phyloP scores from a whole-genome alignment of 2,113 vertebrate species.

The Ctenodactylus gundi region DNA sequence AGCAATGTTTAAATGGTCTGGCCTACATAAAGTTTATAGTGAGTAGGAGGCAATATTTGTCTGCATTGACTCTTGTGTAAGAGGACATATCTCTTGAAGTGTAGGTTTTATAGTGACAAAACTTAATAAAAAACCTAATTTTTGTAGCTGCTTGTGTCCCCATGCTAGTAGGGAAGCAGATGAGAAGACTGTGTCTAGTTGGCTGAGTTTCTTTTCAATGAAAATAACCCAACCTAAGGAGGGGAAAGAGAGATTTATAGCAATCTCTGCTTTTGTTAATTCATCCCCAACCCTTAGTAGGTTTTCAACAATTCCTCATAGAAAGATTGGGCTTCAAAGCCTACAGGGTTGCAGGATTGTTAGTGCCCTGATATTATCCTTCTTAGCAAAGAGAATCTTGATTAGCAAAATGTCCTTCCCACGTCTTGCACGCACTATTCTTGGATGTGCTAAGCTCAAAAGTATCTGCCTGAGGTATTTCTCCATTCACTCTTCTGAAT shows the following conservation, averaged over 20 bases:
- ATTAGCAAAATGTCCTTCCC: not conserved
- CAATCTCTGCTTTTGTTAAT: constrained; percentile 19
- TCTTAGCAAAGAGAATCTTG: constrained; percentile 26
- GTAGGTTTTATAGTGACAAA: constrained; percentile 38
- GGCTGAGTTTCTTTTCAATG: constrained; percentile 44
- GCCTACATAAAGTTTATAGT: constrained; percentile 8
- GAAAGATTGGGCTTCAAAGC: not conserved
- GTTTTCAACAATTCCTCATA: not conserved
- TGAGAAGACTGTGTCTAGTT: not conserved
- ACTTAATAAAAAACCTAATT: constrained; percentile 27
- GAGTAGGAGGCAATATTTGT: not conserved
- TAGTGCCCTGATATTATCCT: not conserved
- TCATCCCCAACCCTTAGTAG: constrained; percentile 19
- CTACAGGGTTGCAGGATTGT: not conserved
- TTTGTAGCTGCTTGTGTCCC: not conserved
- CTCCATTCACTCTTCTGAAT: not conserved
- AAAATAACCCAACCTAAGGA: constrained; percentile 47
- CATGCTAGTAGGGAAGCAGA: not conserved
- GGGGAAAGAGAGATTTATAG: not conserved
- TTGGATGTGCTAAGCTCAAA: not conserved
- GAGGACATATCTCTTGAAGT: constrained; percentile 10
- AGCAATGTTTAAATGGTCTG: constrained; percentile 18
- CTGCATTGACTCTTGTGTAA: constrained; percentile 2
- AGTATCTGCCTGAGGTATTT: not conserved
- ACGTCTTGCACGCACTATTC: constrained; percentile 6